Conservation (phyloP, 2,113 vertebrate species). For the Athene cunicularia region DNA sequence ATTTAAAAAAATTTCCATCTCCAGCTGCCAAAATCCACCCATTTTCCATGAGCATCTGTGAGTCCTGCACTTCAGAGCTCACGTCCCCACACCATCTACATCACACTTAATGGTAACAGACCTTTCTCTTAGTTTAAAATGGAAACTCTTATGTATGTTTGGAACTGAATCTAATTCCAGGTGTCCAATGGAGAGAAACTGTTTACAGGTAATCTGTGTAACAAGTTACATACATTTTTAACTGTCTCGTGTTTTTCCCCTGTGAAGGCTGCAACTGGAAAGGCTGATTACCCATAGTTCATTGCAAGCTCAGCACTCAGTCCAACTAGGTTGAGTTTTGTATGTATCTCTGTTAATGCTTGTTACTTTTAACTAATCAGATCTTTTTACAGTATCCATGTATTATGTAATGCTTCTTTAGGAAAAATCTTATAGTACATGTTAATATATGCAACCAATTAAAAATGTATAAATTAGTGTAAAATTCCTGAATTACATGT, state of each 20-base stretch:
- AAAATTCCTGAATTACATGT: conserved; percentile 80
- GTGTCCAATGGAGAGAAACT: conserved; percentile 78
- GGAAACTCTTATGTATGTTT: conserved; percentile 64
- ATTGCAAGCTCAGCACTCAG: conserved; percentile 78
- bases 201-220: conserved; percentile 82
- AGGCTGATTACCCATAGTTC: conserved; percentile 78
- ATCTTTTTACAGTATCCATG: conserved; percentile 91
- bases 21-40: conserved; percentile 78
- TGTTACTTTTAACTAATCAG: conserved; percentile 93
- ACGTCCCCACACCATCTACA: conserved; percentile 27
- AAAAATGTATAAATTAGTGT: conserved; percentile 87
- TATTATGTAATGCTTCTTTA: conserved; percentile 88
- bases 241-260: conserved; percentile 75
- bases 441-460: conserved; percentile 89
- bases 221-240: conserved; percentile 79
- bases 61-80: conserved; percentile 53
- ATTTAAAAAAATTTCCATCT: conserved; percentile 61
- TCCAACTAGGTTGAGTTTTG: conserved; percentile 81
- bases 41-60: conserved; percentile 56
- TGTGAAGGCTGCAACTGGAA: conserved; percentile 78
- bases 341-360: conserved; percentile 88
- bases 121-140: conserved; percentile 67
- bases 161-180: conserved; percentile 68
- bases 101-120: conserved; percentile 64
- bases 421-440: conserved; percentile 86